Percentiles rank a stretch among this genome's conserved stretches.
Conservation (phyloP, 2,888 invertebrate species). For the Trissolcus brochymenae region DNA sequence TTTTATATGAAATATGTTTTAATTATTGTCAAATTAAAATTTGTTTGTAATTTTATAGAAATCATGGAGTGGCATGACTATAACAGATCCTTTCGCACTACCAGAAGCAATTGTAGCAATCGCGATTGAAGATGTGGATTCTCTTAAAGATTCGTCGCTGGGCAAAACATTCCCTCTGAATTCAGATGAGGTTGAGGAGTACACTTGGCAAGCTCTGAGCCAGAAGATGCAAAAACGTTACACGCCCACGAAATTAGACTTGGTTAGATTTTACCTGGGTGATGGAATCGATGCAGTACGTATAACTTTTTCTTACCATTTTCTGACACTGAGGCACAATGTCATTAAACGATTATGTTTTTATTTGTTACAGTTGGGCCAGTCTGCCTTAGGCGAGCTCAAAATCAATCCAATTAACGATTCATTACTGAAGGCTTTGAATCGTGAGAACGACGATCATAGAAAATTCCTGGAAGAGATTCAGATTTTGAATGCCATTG, state of each 20-base stretch:
- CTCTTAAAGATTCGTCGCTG: conserved; percentile 63
- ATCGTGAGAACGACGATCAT: conserved; percentile 78
- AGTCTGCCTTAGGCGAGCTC: conserved; percentile 73
- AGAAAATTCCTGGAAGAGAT: conserved; percentile 81
- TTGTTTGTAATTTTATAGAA: conserved; percentile 73
- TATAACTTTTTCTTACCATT: conserved; percentile 44
- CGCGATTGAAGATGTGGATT: conserved; percentile 82
- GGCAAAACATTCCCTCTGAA: conserved; percentile 79
- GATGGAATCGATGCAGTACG: conserved; percentile 82
- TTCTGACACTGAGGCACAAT: no score
- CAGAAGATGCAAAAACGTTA: conserved; percentile 81
- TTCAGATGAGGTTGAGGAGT: conserved; percentile 81
- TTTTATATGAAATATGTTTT: neutral
- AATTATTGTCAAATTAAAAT: neutral
- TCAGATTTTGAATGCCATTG: conserved; percentile 79
- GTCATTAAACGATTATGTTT: neutral
- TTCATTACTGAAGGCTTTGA: conserved; percentile 65
- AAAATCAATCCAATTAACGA: conserved; percentile 69
- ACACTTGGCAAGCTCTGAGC: conserved; percentile 79
- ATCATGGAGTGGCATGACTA: conserved; percentile 83
- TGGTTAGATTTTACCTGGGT: conserved; percentile 82
- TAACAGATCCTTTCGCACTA: conserved; percentile 84
- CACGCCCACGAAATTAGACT: conserved; percentile 78
- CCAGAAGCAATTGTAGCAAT: conserved; percentile 85
- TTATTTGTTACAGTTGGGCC: conserved; percentile 67